Percentiles rank a stretch among this genome's conserved stretches.
Conservation (phyloP, 2,888 invertebrate species). For the Apodemia duryi region DNA sequence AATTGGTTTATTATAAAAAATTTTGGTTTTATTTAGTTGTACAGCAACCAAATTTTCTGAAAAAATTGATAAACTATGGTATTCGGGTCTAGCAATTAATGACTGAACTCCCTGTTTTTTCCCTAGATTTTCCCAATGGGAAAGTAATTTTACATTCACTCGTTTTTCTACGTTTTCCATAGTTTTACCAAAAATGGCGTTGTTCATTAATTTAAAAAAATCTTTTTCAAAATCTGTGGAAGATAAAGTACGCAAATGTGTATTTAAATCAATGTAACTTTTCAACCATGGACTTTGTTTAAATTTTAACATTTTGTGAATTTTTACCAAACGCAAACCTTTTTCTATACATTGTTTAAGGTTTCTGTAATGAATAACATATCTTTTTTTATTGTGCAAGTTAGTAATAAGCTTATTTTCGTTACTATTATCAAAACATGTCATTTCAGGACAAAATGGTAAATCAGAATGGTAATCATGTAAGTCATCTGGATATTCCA, state of each 20-base stretch:
- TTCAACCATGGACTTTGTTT: conserved; percentile 1
- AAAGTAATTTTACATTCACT: conserved; percentile 40
- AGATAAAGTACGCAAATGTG: not conserved
- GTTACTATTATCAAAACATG: not conserved
- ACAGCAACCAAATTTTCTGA: conserved; percentile 40
- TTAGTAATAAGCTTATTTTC: conserved; percentile 25
- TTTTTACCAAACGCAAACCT: not conserved
- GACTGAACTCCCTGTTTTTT: conserved; percentile 36
- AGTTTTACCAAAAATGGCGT: conserved; percentile 48
- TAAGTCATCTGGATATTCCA: conserved; percentile 21
- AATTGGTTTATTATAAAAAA: too few relatives aligned
- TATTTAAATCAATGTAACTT: conserved; percentile 15
- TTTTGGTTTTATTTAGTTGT: conserved; percentile 27
- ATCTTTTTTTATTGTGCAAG: conserved; percentile 12
- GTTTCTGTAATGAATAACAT: conserved; percentile 14
- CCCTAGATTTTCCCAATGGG: conserved; percentile 37
- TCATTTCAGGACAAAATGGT: conserved; percentile 32
- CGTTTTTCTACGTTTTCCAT: conserved; percentile 43
- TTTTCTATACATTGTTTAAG: conserved; percentile 6
- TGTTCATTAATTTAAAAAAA: conserved; percentile 22
- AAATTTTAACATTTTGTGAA: conserved; percentile 10
- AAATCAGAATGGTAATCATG: conserved; percentile 34
- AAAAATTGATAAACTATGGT: conserved; percentile 41
- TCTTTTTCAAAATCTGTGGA: not conserved
- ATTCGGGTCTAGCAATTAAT: conserved; percentile 38